Evolutionary conservation across 2,888 invertebrate species (phyloP).

Genomic region (Beris morrisii): DNA sequence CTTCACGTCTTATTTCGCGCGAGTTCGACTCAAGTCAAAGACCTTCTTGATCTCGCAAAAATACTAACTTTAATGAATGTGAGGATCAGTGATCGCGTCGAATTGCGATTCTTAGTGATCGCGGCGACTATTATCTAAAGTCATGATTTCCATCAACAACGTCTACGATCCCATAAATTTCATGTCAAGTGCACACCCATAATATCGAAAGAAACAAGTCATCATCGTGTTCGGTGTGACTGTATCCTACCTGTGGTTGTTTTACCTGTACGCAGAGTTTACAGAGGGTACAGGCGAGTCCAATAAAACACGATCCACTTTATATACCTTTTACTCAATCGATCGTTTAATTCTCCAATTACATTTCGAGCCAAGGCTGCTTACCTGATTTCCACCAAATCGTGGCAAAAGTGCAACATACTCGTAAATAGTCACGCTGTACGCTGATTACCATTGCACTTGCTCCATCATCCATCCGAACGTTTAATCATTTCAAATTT

Average conservation of each 20-base stretch:
- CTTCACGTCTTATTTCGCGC: no score
- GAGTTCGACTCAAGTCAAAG: no score
- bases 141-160: slow-evolving; percentile 10
- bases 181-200: slow-evolving; percentile 22
- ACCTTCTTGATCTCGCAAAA: no score
- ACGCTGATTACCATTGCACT: neutral
- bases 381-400: no score
- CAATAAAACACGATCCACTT: slow-evolving; percentile 18
- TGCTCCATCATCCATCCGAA: slow-evolving; percentile 2
- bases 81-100: no score
- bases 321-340: slow-evolving; percentile 15
- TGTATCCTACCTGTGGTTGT: no score
- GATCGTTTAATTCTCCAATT: slow-evolving; percentile 10
- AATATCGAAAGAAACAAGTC: slow-evolving; percentile 2
- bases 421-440: no score
- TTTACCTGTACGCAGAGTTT: no score
- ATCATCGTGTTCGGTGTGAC: neutral
- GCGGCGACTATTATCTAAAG: slow-evolving; percentile 10
- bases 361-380: no score
- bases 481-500: no score
- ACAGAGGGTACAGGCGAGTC: no score
- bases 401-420: slow-evolving; percentile 1
- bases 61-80: no score
- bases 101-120: neutral
- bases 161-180: slow-evolving; percentile 10